phyloP scores from a whole-genome alignment of 2,888 invertebrate genomes.

The Cyaniris semiargus region DNA sequence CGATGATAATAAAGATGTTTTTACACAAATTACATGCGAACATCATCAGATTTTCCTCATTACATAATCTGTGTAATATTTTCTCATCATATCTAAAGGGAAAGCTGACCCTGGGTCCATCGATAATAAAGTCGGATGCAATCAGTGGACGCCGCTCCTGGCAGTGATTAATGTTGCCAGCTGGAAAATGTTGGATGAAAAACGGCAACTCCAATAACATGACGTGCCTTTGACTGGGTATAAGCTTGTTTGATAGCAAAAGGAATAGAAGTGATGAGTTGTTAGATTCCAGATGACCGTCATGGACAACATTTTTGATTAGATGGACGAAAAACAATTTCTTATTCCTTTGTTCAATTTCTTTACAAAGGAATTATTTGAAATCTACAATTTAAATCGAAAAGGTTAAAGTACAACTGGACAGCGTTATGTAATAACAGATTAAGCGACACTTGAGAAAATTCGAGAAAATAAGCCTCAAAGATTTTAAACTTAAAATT shows the following conservation, averaged over 20 bases:
- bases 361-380: too few species aligned
- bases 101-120: slow-evolving; percentile 29
- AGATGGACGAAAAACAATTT: background rate
- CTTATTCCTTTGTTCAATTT: background rate
- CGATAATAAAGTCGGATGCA: slow-evolving; percentile 38
- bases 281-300: background rate
- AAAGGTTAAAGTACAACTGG: background rate
- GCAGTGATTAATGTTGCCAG: slow-evolving; percentile 39
- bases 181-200: slow-evolving; percentile 33
- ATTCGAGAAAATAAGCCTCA: too few species aligned
- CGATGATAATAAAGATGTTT: background rate
- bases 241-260: background rate
- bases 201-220: background rate
- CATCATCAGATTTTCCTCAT: slow-evolving; percentile 34
- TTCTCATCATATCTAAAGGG: slow-evolving; percentile 18
- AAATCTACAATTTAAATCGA: too few species aligned
- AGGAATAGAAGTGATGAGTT: background rate
- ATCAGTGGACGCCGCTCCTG: slow-evolving; percentile 35
- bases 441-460: too few species aligned
- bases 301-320: too few species aligned
- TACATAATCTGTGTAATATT: slow-evolving; percentile 23
- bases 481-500: too few species aligned
- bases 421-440: too few species aligned
- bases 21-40: background rate
- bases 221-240: background rate